Base-by-base conservation (phyloP, 2,113 vertebrate genomes). In the Eira barbara region DNA sequence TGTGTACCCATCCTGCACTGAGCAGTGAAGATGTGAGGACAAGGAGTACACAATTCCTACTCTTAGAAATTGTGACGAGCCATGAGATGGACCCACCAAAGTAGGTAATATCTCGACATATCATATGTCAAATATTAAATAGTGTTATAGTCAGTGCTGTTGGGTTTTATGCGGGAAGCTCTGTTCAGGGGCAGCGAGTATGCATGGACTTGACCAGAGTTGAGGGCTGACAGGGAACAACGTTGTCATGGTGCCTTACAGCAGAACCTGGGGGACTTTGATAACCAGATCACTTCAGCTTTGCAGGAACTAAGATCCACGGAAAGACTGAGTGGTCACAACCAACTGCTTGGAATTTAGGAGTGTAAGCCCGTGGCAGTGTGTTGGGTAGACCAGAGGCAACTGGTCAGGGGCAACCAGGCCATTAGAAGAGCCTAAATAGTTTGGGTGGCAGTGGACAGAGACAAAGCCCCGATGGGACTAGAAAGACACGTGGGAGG, bases 151-250 rank as follows among this genome's bases (percentile, higher is more conserved):
- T 29, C 10, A 4, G 25, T 5, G 36, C 23, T 13, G 0, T 2
- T 29, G 67, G 59, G 8, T 11, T 80, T 23, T 29, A 3, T 7
- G 1, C 42, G 73, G 90, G 42, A 69, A 31, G 52, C 21, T 31
- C 1, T 21, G n/a, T 23, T 5, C n/a, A 29, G 18, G 21, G 31
- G 2, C 9, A 13, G 71, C 1, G 0, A 18, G n/a, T 0, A 4
- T 7, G 5, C 17, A 8, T 34, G 27, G 14, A 0, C 49, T 18
- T 45, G 27, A 7, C 13, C 23, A 2, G 45, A 76, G 29, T 29
- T 57, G 8, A 61, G 79, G 76, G 25, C 10, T 9, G 18, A 39
- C 15, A 47, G 21, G 1, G 47, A 3, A 5, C 7, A 8, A 23
- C 0, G 11, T 42, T 17, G 79, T 49, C 21, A 31, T 8, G 27